Evolutionary conservation across 1,140 invertebrate species (phyloP), one percentile per base, ranked within the genome.

Genomic region (Panagrolaimus sp.): DNA sequence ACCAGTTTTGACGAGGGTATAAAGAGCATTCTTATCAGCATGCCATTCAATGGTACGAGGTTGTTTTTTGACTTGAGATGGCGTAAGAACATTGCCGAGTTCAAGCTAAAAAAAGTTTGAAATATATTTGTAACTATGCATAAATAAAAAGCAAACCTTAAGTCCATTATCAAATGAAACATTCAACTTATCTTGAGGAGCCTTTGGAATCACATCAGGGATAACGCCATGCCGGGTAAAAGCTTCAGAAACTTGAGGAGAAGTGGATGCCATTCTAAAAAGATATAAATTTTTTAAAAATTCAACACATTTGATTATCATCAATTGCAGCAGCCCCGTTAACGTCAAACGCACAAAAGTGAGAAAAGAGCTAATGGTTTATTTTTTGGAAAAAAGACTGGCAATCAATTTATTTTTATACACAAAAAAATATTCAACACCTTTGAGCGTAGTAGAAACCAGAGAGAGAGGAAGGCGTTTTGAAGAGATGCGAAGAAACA

Each of bases 1-100:
- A 52, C 73, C 74, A 15, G 75, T 77, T 64, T 75, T 79, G n/a
- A 79, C 63, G n/a, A 77, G 69, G 6, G 75, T 78, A 45, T 77
- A 77, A 28, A 77, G 67, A 21, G 44, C 69, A n/a, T 69, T 68
- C 21, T 66, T 45, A n/a, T 77, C 69, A 12, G 75, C 71, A 32
- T 79, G 69, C 77, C 77, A 77, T 10, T 62, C 63, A 38, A 77
- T 47, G 38, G 24, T 43, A 17, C 28, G 79, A 12, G 75, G 75
- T 15, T 55, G 67, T 72, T 77, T 70, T 58, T 77, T 55, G 15
- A 77, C 75, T 63, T 76, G 72, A 15, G 68, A 71, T 46, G 75
- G 75, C 15, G 76, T 77, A 24, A 77, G 58, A 17, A 78, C 64
- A 48, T 77, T 77, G 32, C 75, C 75, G 15, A 77, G 66, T 8